Evolutionary conservation across 2,888 invertebrate genomes (phyloP), one percentile per base, ranked within the genome.

Genomic region (Sceliomorpha sp.): DNA sequence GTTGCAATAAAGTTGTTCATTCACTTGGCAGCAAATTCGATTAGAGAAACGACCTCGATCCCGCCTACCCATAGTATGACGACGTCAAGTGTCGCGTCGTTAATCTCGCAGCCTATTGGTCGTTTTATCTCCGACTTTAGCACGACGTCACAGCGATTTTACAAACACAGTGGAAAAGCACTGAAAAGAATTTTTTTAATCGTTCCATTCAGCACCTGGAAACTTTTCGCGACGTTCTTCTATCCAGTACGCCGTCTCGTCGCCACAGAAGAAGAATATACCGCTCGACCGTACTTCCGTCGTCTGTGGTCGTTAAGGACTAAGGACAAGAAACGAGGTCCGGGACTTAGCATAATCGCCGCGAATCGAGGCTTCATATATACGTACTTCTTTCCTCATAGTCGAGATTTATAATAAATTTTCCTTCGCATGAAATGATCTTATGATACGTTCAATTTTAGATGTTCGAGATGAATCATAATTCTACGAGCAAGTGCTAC

Each of bases 271-370:
- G 44, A 37, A 39, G 56, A 29, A 51, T 32, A 50, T 50, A 44
- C 26, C 9, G 39, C 62, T 17, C 40, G 53, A 5, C 17, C 32
- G 50, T 64, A 36, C 50, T 66, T 66, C 64, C 58, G 58, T n/a
- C 42, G 9, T 20, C 27, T 27, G 42, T 4, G 14, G 55, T 64
- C 48, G 50, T 66, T 66, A 64, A 64, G 39, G 39, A 39, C 39
- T 17, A 34, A 29, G 59, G 42, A 50, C 58, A 24, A 69, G 73
- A 72, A 70, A 75, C 71, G 44, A 44, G 59, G 66, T 72, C 68
- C 62, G 27, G 50, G 40, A 70, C 58, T 74, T 63, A 60, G 70
- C 68, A 68, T 79, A 77, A 79, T 77, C 73, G 66, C 36, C 32
- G 56, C 51, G 71, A 71, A 68, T 63, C 59, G 42, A 26, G 47